phyloP scores from a whole-genome alignment of 2,797 vertebrate species.

The Nothura maculosa region DNA sequence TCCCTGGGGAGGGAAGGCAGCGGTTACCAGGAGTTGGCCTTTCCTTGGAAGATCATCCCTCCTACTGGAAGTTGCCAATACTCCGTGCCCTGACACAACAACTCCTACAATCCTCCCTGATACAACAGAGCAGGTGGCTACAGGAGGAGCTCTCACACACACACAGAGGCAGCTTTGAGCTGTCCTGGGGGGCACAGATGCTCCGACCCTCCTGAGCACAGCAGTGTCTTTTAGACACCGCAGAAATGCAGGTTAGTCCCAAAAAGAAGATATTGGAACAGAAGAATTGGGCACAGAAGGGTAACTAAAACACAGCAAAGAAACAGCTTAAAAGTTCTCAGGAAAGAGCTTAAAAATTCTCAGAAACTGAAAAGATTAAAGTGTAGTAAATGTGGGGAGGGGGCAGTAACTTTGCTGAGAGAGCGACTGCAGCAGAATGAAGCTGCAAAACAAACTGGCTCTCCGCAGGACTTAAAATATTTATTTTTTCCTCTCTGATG shows the following conservation, averaged over 20 bases:
- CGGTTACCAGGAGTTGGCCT: slow-evolving; percentile 1
- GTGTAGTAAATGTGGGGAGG: not conserved
- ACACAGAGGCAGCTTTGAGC: not conserved
- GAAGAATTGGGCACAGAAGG: fast-evolving
- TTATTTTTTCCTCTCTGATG: not conserved
- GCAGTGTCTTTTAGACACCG: not conserved
- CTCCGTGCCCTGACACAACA: not conserved
- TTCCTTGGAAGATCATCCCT: not conserved
- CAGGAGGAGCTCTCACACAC: not conserved
- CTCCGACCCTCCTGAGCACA: not conserved
- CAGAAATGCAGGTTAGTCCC: slow-evolving; percentile 1
- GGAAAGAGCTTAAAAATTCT: not conserved
- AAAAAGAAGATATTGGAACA: not conserved
- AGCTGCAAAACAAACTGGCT: not conserved
- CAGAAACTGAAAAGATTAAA: not conserved
- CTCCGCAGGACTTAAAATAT: not conserved
- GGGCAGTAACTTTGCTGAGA: not conserved
- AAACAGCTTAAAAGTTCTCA: not conserved
- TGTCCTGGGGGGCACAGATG: not conserved
- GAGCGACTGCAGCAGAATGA: not conserved
- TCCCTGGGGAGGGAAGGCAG: slow-evolving; percentile 85
- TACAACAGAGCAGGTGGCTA: not conserved
- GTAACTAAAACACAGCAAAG: not conserved
- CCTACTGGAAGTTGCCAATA: not conserved
- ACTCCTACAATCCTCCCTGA: not conserved